Evolutionary conservation across 2,797 vertebrate genomes (phyloP), one percentile per base, ranked within the genome.

Genomic region (Sebastes miniatus): DNA sequence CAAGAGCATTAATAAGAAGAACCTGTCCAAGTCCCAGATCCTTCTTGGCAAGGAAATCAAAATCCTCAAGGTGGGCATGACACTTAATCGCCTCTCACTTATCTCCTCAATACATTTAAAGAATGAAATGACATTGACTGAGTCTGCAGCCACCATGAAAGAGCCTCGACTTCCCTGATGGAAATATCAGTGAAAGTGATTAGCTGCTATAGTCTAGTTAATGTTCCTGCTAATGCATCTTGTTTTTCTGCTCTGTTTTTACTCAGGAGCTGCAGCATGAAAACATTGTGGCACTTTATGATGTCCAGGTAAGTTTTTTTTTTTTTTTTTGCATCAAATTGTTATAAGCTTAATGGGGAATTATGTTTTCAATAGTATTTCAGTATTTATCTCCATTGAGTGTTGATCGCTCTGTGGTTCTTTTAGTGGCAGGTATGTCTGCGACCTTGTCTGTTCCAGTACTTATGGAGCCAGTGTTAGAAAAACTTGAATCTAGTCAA

Each of bases 271-370:
- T 99, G 92, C 98, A 99, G 91, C 98, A 99, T 90, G 98, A 99
- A 94, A 99, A 99, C 92, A 99, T 99, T 67, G 98, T 99, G 85
- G 98, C 97, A 27, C 97, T 99, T 87, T 99, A 99, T 69, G 98
- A 99, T 93, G 98, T 99, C 80, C 98, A 99, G 97, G 98, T 99
- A 96, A 85, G 88, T 47, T 82, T 20, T 8, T 27, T 89, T 27
- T n/a, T n/a, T n/a, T n/a, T 89, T 29, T n/a, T 50, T 16, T 50
- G 24, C 24, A 25, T 16, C 18, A 62, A 66, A 71, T 61, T 57
- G 24, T 59, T 69, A 6, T 27, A 3, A 54, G 12, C 20, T 36
- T 14, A 25, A 39, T 25, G 16, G 16, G 52, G 4, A 12, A 24
- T 32, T 5, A 22, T 5, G n/a, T 57, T 25, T n/a, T 34, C 1